Base-by-base conservation (phyloP, 1,140 invertebrate species). In the Cephus cinctus region DNA sequence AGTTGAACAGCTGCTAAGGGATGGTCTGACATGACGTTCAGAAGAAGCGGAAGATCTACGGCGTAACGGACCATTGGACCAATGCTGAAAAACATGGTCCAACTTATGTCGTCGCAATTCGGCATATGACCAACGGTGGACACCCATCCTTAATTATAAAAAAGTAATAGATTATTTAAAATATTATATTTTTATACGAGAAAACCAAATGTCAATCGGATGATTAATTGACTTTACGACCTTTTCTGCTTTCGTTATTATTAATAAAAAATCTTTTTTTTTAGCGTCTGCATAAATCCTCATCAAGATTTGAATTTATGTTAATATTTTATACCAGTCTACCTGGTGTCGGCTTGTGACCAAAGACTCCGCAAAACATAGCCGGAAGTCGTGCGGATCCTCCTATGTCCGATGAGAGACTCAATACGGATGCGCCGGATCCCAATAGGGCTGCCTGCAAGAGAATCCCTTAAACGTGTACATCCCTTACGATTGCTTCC, bases 1-100 rank as follows among this genome's bases (percentile, higher is more conserved):
- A 90, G 71, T 15, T 82, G 81, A 8, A 86, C 66, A 42, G 81
- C 78, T 0, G 77, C 72, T 1, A 78, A 73, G 23, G 81, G 77
- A 1, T 79, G 70, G 54, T 82, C 81, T 18, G 75, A 76, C 48
- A 90, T 71, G n/a, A 85, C 78, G 61, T 86, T 85, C 11, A 92
- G 76, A 39, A 92, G 67, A 3, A 91, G 75, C 4, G 82, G 71
- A 32, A 95, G 67, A 77, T 97, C 94, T 54, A 82, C 80, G 5
- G 90, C 87, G 69, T 93, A 94, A 43, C 92, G 80, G 46, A 83
- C 82, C 80, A 96, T 87, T 1, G 92, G 89, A 0, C 90, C 92
- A 11, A 91, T 80, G 5, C 80, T 76, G 36, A 88, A 86, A 52
- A 81, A 82, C 20, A 81, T 76, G 9, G 81, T 77, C 72, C 83